These are phyloP conservation scores for Psilopsiagon aurifrons DNA, from an alignment of 2,113 vertebrate genomes.

Conservation along the genomic window DNA sequence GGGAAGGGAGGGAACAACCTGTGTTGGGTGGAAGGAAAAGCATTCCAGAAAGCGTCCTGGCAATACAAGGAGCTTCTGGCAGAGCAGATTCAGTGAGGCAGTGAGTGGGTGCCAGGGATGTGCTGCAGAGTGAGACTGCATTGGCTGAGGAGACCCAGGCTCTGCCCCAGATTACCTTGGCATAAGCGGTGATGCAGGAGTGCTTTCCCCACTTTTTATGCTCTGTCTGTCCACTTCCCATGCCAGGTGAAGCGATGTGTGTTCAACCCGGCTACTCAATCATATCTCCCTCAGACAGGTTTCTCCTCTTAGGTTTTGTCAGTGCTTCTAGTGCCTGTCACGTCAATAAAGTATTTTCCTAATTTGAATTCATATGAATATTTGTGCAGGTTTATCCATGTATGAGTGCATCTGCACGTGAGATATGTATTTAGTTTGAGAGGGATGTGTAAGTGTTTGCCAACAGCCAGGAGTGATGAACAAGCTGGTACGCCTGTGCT, in stretches of 20 bases:
- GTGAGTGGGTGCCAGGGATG: not conserved
- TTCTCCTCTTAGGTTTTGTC: slow-evolving; percentile 25
- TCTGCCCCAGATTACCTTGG: not conserved
- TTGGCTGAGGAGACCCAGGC: not conserved
- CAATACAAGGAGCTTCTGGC: not conserved
- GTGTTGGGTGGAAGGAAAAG: not conserved
- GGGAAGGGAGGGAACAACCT: slow-evolving; percentile 11
- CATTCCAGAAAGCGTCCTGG: not conserved
- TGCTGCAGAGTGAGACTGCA: not conserved
- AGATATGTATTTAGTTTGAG: not conserved
- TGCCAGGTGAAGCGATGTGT: not conserved
- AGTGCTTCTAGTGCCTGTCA: not conserved
- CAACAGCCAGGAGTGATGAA: not conserved
- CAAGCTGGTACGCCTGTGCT: not conserved
- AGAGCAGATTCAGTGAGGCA: not conserved
- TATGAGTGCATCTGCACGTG: not conserved
- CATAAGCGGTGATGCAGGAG: not conserved
- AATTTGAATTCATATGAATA: slow-evolving; percentile 23
- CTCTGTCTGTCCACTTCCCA: not conserved
- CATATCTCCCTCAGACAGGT: not conserved
- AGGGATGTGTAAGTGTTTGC: not conserved
- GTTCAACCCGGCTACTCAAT: not conserved
- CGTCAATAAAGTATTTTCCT: not conserved
- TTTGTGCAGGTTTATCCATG: slow-evolving; percentile 17
- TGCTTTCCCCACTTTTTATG: not conserved